Evolutionary conservation across 53 echinoderm and acorn worm genomes (phyloP).

Genomic region (Glandiceps talaboti): DNA sequence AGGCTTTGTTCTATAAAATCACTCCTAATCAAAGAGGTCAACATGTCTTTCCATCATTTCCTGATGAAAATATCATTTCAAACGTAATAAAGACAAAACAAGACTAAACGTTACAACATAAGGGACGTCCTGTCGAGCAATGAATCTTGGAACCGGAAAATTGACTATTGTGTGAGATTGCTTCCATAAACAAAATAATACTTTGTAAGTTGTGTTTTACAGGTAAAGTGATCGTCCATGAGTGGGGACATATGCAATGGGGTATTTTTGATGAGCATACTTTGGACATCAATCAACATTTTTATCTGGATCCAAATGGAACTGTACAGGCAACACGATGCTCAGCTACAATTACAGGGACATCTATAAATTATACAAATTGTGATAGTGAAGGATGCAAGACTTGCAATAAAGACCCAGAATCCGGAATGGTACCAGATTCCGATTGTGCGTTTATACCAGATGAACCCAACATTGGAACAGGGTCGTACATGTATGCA

Average conservation of each 20-base stretch:
- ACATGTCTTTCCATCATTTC: too few species aligned
- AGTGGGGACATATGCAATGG: slow-evolving; percentile 75
- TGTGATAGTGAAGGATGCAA: neutral
- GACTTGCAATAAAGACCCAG: neutral
- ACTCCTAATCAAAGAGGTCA: too few species aligned
- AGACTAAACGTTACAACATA: too few species aligned
- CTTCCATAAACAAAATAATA: too few species aligned
- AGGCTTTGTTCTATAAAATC: too few species aligned
- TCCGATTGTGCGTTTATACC: slow-evolving; percentile 24
- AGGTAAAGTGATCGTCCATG: slow-evolving; percentile 52
- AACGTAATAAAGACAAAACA: too few species aligned
- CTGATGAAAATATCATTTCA: too few species aligned
- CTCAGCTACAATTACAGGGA: slow-evolving; percentile 29
- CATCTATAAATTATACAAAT: neutral
- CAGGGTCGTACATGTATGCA: slow-evolving; percentile 26
- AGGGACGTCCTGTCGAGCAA: too few species aligned
- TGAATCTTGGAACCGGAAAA: too few species aligned
- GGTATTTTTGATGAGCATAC: slow-evolving; percentile 68
- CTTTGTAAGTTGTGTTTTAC: too few species aligned
- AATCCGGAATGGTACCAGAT: slow-evolving; percentile 16
- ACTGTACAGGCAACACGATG: slow-evolving; percentile 38
- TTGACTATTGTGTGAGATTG: too few species aligned
- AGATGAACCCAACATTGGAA: slow-evolving; percentile 8
- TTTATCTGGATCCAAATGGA: slow-evolving; percentile 29
- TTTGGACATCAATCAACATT: slow-evolving; percentile 17